A percentile compares a stretch with the other conserved stretches of the same genome.
These are phyloP conservation scores for Bombus terrestris DNA, from an alignment of 1,140 invertebrate genomes.

Conservation along the genomic window DNA sequence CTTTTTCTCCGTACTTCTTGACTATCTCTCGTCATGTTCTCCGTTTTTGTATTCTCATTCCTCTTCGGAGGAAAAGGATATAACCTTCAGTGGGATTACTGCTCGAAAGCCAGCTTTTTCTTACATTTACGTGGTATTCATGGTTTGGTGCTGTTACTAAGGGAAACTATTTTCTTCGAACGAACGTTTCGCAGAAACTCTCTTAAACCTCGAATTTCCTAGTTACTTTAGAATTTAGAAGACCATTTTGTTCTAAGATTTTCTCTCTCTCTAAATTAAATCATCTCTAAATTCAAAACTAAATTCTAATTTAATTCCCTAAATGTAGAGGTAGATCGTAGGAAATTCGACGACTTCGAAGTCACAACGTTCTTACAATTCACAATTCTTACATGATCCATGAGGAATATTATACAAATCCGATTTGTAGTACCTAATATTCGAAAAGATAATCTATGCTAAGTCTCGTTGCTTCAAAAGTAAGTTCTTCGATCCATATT, in stretches of 20 bases:
- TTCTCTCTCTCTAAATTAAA: not conserved
- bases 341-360: too few species aligned
- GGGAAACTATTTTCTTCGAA: conserved; percentile 60
- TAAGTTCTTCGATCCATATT: not conserved
- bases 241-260: not conserved
- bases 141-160: not conserved
- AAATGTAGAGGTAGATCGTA: too few species aligned
- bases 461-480: not conserved
- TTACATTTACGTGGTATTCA: conserved; percentile 43
- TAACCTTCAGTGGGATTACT: conserved; percentile 59
- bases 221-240: not conserved
- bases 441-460: not conserved
- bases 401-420: not conserved
- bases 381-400: not conserved
- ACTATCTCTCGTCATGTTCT: conserved; percentile 28
- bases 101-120: conserved; percentile 54
- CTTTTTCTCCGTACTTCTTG: conserved; percentile 6
- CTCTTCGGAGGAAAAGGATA: conserved; percentile 55
- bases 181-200: conserved; percentile 43
- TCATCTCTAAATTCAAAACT: not conserved
- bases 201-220: not conserved
- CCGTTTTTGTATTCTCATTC: conserved; percentile 44
- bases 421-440: not conserved
- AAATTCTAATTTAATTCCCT: too few species aligned
- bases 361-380: not conserved